Conservation (phyloP, 2,113 vertebrate genomes). For the Paradoxurus hermaphroditus region DNA sequence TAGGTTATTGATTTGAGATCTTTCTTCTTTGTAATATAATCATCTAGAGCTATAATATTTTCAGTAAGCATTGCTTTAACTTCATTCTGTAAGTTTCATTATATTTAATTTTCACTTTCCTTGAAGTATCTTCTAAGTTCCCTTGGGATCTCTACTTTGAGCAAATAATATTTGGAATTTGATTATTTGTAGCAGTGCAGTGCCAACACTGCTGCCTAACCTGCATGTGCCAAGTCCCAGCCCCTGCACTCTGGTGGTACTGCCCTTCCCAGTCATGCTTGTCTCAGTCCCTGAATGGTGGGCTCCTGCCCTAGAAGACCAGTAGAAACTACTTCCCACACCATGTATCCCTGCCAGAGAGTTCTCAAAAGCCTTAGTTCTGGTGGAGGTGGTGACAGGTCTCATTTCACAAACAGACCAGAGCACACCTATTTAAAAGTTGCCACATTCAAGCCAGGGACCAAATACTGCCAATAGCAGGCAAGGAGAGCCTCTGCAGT, state of each 20-base stretch:
- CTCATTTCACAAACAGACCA: not conserved
- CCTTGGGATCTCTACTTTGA: not conserved
- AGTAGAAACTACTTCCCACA: not conserved
- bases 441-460: not conserved
- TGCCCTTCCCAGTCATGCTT: not conserved
- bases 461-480: not conserved
- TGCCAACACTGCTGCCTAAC: not conserved
- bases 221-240: not conserved
- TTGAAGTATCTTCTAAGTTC: not conserved
- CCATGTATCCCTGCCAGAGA: not conserved
- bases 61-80: not conserved
- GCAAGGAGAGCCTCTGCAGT: not conserved
- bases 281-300: not conserved
- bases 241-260: not conserved
- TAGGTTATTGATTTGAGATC: not conserved
- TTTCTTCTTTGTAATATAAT: not conserved
- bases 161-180: not conserved
- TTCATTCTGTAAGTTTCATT: not conserved
- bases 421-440: not conserved
- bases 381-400: not conserved
- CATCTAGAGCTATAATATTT: not conserved
- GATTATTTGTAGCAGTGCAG: not conserved
- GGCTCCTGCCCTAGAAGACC: not conserved
- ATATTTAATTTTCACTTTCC: not conserved
- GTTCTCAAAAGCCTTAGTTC: not conserved